A percentile compares a stretch with the other conserved stretches of the same genome.
phyloP scores from a whole-genome alignment of 2,888 invertebrate species.

The Aphodius granarius region DNA sequence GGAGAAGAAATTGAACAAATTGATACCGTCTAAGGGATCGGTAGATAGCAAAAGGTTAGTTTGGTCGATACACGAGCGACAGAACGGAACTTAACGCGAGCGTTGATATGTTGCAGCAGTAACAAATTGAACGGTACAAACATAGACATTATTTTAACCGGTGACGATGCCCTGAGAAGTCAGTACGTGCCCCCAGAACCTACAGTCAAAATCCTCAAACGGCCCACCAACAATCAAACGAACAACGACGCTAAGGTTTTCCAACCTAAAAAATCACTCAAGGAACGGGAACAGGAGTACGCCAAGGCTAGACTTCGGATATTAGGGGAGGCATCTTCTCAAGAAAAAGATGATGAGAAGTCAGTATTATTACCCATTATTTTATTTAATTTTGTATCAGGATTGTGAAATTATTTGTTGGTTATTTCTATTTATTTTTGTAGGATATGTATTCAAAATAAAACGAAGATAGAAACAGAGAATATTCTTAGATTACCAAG shows the following conservation, averaged over 20 bases:
- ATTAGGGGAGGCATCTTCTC: conserved; percentile 81
- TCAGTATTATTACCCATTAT: conserved; percentile 43
- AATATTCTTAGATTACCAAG: conserved; percentile 71
- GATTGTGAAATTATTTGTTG: not conserved
- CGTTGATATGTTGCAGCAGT: conserved; percentile 39
- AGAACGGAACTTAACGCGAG: conserved; percentile 5
- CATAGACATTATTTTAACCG: conserved; percentile 72
- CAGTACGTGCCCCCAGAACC: conserved; percentile 80
- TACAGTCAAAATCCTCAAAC: conserved; percentile 81
- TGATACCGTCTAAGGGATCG: conserved; percentile 48
- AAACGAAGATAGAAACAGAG: conserved; percentile 41
- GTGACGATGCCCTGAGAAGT: conserved; percentile 78
- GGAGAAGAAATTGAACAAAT: conserved; percentile 52
- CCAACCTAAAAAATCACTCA: conserved; percentile 79
- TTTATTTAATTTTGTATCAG: not conserved
- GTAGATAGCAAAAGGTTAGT: conserved; percentile 48
- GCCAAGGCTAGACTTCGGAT: conserved; percentile 90
- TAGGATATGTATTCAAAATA: conserved; percentile 46
- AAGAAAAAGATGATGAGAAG: conserved; percentile 72
- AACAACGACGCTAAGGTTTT: conserved; percentile 68
- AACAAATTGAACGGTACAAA: conserved; percentile 55
- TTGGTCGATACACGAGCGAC: not conserved
- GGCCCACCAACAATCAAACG: conserved; percentile 58
- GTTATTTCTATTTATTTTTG: conserved; percentile 10
- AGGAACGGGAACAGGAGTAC: conserved; percentile 92